Base-by-base conservation (phyloP, 1,140 invertebrate genomes). In the Dufourea novaeangliae region DNA sequence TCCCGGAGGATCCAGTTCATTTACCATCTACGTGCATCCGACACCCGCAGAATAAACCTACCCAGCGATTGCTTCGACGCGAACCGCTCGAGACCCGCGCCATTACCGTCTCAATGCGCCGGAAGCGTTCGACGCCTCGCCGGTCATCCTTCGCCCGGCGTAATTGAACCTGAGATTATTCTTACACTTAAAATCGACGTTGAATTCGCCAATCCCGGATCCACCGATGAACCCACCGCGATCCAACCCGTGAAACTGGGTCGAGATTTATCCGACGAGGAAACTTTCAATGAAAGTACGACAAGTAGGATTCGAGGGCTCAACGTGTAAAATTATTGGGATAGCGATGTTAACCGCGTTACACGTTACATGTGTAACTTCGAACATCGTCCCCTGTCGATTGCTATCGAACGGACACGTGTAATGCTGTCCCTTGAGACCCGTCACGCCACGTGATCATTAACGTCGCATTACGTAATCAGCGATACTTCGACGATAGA, bases 31-130 rank as follows among this genome's bases (percentile, higher is more conserved):
- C 44, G 66, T 83, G 70, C 66, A 56, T 64, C 34, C 64, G 76
- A 83, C 61, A 66, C 64, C 71, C 41, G 56, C 50, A 57, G 66
- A 83, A 83, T 64, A 73, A 74, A 82, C 41, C 63, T 22, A 44
- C 20, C 25, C n/a, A 50, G 25, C 52, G 72, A 66, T 3, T 10
- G 14, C 27, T 12, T 8, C 12, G 17, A 27, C 10, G 66, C 37
- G 74, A 78, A 69, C 59, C 46, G 46, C 22, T 0, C 50, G 14
- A n/a, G 54, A 37, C 61, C 63, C 56, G 37, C 50, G 41, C 63
- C 22, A 76, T 68, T 59, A 52, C 56, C 22, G 11, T 61, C 22
- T 17, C 7, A 22, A 27, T 1, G 2, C 2, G 32, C 2, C 54
- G 12, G 39, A 46, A 68, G 61, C 64, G 27, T 56, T 32, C 50